Evolutionary conservation across 2,113 vertebrate species (phyloP), one percentile per base, ranked within the genome.

Genomic region (Paralichthys olivaceus): DNA sequence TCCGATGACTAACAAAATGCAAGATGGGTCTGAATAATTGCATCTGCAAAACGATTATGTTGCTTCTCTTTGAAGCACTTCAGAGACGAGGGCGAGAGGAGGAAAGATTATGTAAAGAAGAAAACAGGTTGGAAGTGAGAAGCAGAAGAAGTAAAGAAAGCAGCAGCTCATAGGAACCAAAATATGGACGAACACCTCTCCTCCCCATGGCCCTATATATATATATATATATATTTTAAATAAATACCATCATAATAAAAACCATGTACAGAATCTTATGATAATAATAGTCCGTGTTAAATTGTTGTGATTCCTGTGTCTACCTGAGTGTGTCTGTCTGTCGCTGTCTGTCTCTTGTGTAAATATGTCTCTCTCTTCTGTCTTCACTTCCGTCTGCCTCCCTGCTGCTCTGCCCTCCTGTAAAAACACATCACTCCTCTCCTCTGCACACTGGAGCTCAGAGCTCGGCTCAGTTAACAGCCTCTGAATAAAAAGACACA

Each of bases 401-500:
- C 37, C 37, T 56, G 63, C 70, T 25, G 59, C 72, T 23, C 29
- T 40, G 54, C 25, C 19, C 37, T 54, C 51, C 34, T 13, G 15
- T 51, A 19, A 60, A 7, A 64, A 51, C 71, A 55, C 19, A 45
- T 65, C 5, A 1, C 56, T 23, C 47, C 73, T 28, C 51, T 34
- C n/a, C 5, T 61, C n/a, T n/a, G n/a, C n/a, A n/a, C n/a, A n/a
- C n/a, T n/a, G n/a, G n/a, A n/a, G n/a, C n/a, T n/a, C n/a, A n/a
- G n/a, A n/a, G n/a, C n/a, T n/a, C 19, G 20, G 61, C 58, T 56
- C 13, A 69, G 67, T 77, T 77, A 65, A 81, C 65, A 80, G 68
- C 68, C 57, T 69, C 76, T 70, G 65, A 80, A 85, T 84, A 75
- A 81, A 76, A 72, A 84, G 40, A 76, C 6, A 56, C 20, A 1